Evolutionary conservation across 1,140 invertebrate genomes (phyloP), one percentile per base, ranked within the genome.

Genomic region (Calycopis cecrops): DNA sequence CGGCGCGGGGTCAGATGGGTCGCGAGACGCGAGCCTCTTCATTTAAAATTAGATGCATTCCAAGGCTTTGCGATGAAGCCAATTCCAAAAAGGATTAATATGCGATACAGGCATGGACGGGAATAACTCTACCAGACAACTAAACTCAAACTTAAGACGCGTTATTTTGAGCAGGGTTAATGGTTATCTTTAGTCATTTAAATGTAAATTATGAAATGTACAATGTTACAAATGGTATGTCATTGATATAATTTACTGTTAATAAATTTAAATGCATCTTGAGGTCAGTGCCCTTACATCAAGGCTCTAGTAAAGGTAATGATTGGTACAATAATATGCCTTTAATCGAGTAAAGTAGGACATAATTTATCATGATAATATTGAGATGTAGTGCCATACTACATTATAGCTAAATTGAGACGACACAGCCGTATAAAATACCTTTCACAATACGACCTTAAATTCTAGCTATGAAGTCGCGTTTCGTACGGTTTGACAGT

Each of bases 1-100:
- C 76, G 71, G 65, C 69, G 78, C 75, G 78, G 78, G 83, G 83
- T 86, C 83, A 86, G 73, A 65, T 66, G 65, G 80, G 83, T 84
- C 79, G 80, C 78, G 75, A 86, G 83, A 75, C 77, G 80, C 78
- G 75, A 86, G 83, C 76, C 77, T 83, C 81, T 78, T 81, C 78
- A 76, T 78, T 81, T 85, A 86, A 86, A 85, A 85, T 85, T 86
- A 86, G 81, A 86, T 85, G 79, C 83, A 86, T 86, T 77, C 83
- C 79, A 64, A 85, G 74, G 71, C 79, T 83, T 84, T 59, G 70
- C 65, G 63, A 76, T 69, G 72, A 67, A 71, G 67, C 67, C 63
- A 55, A 65, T 74, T 62, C 67, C 66, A 57, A 76, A 74, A 71
- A 71, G 71, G 73, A 76, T 71, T 69, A 76, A 77, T 74, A 61